A percentile compares a stretch with the other conserved stretches of the same genome.
Conservation (phyloP, 2,888 invertebrate genomes). For the Ecdyonurus torrentis region DNA sequence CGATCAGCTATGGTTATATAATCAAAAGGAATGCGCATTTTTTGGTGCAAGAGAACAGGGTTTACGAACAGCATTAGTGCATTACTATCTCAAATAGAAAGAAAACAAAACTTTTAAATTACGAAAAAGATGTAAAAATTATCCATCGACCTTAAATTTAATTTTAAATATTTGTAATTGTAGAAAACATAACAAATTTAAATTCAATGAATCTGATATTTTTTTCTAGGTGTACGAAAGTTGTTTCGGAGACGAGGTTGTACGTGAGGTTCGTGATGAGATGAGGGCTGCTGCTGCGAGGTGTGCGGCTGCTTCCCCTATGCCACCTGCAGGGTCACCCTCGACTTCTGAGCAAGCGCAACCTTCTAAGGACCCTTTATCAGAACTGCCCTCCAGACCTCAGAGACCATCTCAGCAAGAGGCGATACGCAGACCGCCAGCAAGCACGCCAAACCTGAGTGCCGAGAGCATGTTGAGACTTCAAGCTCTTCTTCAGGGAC, state of each 20-base stretch:
- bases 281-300: slow-evolving; percentile 42
- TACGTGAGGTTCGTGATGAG: slow-evolving; percentile 47
- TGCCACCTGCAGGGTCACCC: neutral
- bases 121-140: no score
- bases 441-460: slow-evolving; percentile 2
- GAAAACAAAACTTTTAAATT: no score
- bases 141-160: no score
- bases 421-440: neutral
- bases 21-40: no score
- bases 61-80: no score
- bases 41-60: no score
- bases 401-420: neutral
- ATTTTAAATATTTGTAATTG: no score
- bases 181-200: no score
- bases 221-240: slow-evolving; percentile 46
- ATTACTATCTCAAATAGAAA: no score
- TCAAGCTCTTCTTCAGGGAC: neutral
- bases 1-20: no score
- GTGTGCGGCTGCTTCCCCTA: neutral
- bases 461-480: neutral
- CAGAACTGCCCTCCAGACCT: neutral
- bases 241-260: slow-evolving; percentile 47
- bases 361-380: neutral
- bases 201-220: neutral
- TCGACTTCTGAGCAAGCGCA: neutral